Conservation (phyloP, 37 sponge, comb jelly and placozoan genomes). For the Hormiphora californensis region DNA sequence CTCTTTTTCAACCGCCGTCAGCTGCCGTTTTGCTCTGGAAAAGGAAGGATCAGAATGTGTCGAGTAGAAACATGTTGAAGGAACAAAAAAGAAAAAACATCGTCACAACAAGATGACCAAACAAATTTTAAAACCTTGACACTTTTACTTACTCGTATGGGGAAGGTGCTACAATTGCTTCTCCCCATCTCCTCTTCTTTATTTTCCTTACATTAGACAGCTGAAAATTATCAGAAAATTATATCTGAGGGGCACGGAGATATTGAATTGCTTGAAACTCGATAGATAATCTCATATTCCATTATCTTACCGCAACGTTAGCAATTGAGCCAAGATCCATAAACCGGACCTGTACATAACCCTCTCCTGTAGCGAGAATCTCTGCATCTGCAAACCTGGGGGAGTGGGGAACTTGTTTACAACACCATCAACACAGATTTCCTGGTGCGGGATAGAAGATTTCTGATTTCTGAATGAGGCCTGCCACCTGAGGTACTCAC, state of each 20-base stretch:
- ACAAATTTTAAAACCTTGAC: too few species aligned
- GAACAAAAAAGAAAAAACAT: too few species aligned
- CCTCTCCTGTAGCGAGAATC: neutral
- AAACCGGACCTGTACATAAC: constrained; percentile 2
- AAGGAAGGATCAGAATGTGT: too few species aligned
- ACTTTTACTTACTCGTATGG: constrained; percentile 51
- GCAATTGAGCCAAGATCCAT: neutral
- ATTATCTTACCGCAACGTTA: neutral
- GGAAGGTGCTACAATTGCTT: constrained; percentile 13
- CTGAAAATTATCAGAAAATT: neutral
- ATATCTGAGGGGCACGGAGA: neutral
- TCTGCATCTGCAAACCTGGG: constrained; percentile 50
- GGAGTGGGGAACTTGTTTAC: too few species aligned
- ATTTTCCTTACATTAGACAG: constrained; percentile 31
- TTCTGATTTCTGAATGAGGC: neutral
- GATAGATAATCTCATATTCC: neutral
- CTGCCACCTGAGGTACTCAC: neutral
- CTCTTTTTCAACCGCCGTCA: neutral
- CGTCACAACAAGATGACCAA: too few species aligned
- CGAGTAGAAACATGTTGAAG: too few species aligned
- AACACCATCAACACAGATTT: too few species aligned
- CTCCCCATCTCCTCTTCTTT: constrained; percentile 47
- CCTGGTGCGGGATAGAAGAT: too few species aligned
- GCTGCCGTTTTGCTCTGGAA: neutral
- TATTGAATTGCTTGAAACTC: neutral